Percentiles rank a stretch among this genome's conserved stretches.
phyloP scores from a whole-genome alignment of 2,113 vertebrate species.

The Halcyon malimbica region DNA sequence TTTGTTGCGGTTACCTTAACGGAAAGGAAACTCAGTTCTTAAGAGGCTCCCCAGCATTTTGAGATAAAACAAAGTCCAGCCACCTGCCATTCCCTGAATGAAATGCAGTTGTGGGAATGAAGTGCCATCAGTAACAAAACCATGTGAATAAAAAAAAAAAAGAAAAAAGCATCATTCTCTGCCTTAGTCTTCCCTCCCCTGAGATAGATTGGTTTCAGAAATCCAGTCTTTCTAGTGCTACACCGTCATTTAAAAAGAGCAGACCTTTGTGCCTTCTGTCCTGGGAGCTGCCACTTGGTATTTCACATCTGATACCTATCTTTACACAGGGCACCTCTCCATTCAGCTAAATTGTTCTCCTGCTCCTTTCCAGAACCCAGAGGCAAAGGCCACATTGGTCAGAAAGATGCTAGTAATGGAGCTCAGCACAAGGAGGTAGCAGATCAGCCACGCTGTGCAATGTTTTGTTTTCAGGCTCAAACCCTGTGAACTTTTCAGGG shows the following conservation, averaged over 20 bases:
- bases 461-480: constrained; percentile 1
- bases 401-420: background rate
- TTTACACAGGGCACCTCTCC: background rate
- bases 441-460: background rate
- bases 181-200: background rate
- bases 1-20: background rate
- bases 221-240: background rate
- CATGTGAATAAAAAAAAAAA: background rate
- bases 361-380: background rate
- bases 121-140: background rate
- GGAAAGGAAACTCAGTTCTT: too few relatives aligned
- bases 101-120: too few relatives aligned
- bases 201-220: background rate
- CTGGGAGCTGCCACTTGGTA: background rate
- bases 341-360: background rate
- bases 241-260: background rate
- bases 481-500: background rate
- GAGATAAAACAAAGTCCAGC: too few relatives aligned
- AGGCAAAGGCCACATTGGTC: background rate
- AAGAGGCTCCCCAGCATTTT: too few relatives aligned
- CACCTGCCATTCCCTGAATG: too few relatives aligned
- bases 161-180: accelerated
- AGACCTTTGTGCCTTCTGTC: background rate
- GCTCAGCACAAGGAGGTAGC: background rate
- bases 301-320: background rate